These are phyloP conservation scores for Rhincodon typus DNA, from an alignment of 2,797 vertebrate species.

Conservation along the genomic window DNA sequence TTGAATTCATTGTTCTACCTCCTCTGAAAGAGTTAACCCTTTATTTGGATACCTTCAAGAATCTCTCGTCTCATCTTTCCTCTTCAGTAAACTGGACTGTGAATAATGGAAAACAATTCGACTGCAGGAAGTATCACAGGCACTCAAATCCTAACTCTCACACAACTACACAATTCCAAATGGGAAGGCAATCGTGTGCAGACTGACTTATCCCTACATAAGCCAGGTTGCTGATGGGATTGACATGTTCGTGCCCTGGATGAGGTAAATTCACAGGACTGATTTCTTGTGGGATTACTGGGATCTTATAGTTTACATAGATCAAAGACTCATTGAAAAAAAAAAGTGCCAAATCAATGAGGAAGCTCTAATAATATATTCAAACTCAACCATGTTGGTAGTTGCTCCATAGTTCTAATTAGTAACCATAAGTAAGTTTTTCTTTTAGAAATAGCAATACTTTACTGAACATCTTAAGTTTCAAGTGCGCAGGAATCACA, in stretches of 20 bases:
- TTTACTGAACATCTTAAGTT: not conserved
- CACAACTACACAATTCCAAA: not conserved
- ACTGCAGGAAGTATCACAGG: not conserved
- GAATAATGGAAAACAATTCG: too few relatives aligned
- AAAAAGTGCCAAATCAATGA: not conserved
- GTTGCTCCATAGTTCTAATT: not conserved
- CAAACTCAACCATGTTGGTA: not conserved
- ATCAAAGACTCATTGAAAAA: not conserved
- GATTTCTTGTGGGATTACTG: not conserved
- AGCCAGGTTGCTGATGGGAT: not conserved
- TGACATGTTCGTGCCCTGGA: not conserved
- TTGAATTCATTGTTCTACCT: too few relatives aligned
- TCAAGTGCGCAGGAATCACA: not conserved
- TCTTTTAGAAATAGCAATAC: not conserved
- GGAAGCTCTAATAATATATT: not conserved
- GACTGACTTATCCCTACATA: not conserved
- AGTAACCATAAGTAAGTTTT: not conserved
- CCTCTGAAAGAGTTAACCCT: too few relatives aligned
- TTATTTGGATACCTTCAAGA: too few relatives aligned
- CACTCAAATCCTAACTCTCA: not conserved
- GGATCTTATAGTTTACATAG: not conserved
- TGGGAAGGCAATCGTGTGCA: not conserved
- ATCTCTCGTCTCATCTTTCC: too few relatives aligned
- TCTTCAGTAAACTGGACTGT: too few relatives aligned
- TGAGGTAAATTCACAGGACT: not conserved